These are phyloP conservation scores for Dorcus hopei DNA, from an alignment of 2,888 invertebrate species.

Conservation along the genomic window DNA sequence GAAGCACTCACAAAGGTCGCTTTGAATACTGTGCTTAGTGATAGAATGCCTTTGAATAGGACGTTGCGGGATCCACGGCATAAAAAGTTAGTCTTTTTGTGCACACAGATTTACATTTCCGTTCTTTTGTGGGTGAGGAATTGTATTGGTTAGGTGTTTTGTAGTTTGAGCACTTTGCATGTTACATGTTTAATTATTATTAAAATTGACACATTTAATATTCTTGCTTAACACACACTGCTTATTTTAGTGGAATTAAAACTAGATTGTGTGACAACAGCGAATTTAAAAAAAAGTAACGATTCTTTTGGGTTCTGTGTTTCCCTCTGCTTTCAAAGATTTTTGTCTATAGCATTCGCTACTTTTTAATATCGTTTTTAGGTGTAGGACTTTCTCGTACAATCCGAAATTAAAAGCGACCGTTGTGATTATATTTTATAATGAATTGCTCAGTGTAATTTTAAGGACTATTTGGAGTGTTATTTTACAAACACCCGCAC, in stretches of 20 bases:
- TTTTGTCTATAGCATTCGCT: no score
- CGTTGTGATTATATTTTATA: slow-evolving; percentile 72
- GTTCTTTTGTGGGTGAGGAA: no score
- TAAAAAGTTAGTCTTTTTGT: slow-evolving; percentile 41
- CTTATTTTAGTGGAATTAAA: no score
- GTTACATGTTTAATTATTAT: neutral
- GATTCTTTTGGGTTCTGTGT: no score
- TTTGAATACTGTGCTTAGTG: slow-evolving; percentile 84
- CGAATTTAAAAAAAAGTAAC: no score
- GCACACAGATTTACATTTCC: neutral
- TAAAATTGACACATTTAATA: no score
- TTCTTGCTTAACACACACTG: no score
- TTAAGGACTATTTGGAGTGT: slow-evolving; percentile 85
- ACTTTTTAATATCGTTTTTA: slow-evolving; percentile 36
- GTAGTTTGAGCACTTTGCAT: neutral
- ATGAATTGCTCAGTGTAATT: slow-evolving; percentile 73
- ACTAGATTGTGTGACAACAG: no score
- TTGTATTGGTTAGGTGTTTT: no score
- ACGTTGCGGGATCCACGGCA: slow-evolving; percentile 65
- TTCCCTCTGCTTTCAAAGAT: no score
- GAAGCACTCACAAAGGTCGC: slow-evolving; percentile 77
- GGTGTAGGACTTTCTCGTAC: slow-evolving; percentile 60
- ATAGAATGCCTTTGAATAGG: slow-evolving; percentile 81
- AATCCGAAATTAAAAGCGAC: slow-evolving; percentile 65
- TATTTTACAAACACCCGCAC: slow-evolving; percentile 68